Percentiles rank a stretch among this genome's conserved stretches.
Evolutionary conservation across 2,113 vertebrate genomes (phyloP).

Genomic region (Malaclemys terrapin): DNA sequence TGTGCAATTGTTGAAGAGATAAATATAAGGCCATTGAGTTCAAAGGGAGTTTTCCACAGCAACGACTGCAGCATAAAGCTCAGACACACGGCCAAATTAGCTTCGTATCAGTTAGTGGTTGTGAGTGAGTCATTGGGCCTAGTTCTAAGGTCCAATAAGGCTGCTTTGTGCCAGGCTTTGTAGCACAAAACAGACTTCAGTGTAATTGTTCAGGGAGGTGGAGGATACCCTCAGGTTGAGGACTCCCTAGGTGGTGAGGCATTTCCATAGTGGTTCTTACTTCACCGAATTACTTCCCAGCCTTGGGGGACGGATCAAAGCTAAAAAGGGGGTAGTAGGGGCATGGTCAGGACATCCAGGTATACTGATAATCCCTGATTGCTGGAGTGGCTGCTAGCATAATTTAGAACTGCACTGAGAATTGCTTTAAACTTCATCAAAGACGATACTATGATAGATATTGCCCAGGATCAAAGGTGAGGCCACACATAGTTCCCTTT

Average conservation of each 20-base stretch:
- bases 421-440: not conserved
- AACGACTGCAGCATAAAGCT: not conserved
- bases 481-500: not conserved
- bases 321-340: no score
- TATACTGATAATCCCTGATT: not conserved
- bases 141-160: not conserved
- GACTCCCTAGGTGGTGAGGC: not conserved
- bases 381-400: not conserved
- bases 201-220: not conserved
- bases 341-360: no score
- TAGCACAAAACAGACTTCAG: conserved; percentile 11
- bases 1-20: not conserved
- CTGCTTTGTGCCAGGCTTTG: conserved; percentile 29
- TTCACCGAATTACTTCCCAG: not conserved
- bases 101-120: conserved; percentile 33
- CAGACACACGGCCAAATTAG: not conserved
- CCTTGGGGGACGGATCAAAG: no score
- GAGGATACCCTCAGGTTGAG: not conserved
- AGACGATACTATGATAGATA: not conserved
- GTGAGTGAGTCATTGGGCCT: conserved; percentile 11
- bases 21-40: conserved; percentile 12
- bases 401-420: conserved; percentile 8
- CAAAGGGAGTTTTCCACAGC: not conserved
- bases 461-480: not conserved
- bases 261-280: not conserved